Evolutionary conservation across 2,797 vertebrate species (phyloP), one percentile per base, ranked within the genome.

Genomic region (Melanotaenia maccullochi): DNA sequence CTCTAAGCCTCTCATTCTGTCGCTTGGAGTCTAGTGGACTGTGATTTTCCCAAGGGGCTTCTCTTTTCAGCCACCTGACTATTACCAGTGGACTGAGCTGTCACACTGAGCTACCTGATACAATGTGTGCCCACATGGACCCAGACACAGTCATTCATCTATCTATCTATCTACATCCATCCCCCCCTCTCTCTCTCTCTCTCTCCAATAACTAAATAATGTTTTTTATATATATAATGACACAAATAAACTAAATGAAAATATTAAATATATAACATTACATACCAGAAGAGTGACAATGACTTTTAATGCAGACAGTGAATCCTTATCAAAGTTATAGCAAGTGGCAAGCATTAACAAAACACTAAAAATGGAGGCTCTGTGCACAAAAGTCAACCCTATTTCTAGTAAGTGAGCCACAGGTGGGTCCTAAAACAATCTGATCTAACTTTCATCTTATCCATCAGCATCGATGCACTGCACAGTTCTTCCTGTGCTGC

Each of bases 41-140:
- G 52, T 68, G 76, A 70, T 83, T 73, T 68, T 87, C 87, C 86
- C 84, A 70, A 73, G 82, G 88, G 91, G 81, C 60, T 63, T 80
- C 80, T 85, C 49, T 79, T 87, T 79, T 85, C 64, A 82, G 79
- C 87, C 78, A 86, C 83, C 81, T 85, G 88, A 87, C 81, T 87
- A 84, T 89, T 92, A 93, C 91, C 88, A 91, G 86, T 90, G 83
- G 87, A 89, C 88, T 68, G 71, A 87, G 90, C 88, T 93, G 90
- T 91, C 92, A 90, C 86, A 86, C 77, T 81, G 80, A 84, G 78
- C 85, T 88, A 88, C 89, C 91, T 91, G 92, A 91, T 92, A 92
- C 83, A 88, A 79, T 74, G 63, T 63, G 66, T 57, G 65, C 76
- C 76, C 78, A 74, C 66, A 44, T 38, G 36, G 16, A 42, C 40